Base-by-base conservation (phyloP, 1,140 invertebrate genomes). In the Bathynomus jamesi region DNA sequence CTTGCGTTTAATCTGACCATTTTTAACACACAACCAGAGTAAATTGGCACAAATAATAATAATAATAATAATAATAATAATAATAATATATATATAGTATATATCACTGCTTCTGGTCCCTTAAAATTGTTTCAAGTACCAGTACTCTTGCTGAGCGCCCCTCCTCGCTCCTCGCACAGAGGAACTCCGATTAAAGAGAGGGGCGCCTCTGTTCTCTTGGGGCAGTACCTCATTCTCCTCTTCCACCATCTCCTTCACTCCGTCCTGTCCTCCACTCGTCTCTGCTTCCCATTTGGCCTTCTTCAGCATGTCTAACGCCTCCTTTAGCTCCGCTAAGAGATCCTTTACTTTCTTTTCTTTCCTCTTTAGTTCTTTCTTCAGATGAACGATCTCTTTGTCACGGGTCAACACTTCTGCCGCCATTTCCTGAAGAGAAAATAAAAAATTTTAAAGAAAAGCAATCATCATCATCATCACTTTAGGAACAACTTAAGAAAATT, bases 231-330 rank as follows among this genome's bases (percentile, higher is more conserved):
- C 78, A 62, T 81, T 79, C 67, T 80, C 81, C 40, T 80, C 78
- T 62, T 80, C 78, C n/a, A 81, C 79, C 76, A 80, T 79, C n/a
- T 80, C 77, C 68, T 80, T 76, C 40, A 81, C 78, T 28, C 79
- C 77, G 30, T 80, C 81, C 61, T 81, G 78, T 21, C 79, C 78
- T 10, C 81, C 79, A 66, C 79, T 78, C 3, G 79, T 78, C 72
- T 80, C 75, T 11, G 79, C 78, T 69, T 82, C 82, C 72, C 82
- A 79, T 65, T 81, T 80, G 5, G 81, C 79, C 67, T 80, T 79
- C 69, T 79, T 79, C 10, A 79, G 69, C 75, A 79, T 76, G 69
- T 82, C 81, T 31, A 82, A 76, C 1, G 81, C 71, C 65, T 80
- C 82, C 11, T 78, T 80, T 31, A 83, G 65, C 70, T 85, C 80